phyloP scores from a whole-genome alignment of 2,113 vertebrate species.

The Labeo rohita region DNA sequence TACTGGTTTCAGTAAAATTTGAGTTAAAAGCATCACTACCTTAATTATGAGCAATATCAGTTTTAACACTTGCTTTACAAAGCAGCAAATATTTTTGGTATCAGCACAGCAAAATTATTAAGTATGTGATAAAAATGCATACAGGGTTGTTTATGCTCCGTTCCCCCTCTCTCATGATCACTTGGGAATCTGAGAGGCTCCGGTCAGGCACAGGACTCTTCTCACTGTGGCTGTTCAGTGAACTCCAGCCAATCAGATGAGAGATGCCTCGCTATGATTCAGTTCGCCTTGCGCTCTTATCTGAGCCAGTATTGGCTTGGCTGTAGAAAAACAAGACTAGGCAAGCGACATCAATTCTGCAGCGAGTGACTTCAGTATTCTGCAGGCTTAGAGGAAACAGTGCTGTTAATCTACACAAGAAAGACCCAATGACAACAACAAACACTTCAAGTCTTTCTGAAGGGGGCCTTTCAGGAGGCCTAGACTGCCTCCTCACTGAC shows the following conservation, averaged over 20 bases:
- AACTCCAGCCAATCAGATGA: slow-evolving; percentile 46
- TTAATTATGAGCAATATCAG: neutral
- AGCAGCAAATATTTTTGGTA: neutral
- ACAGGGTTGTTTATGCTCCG: neutral
- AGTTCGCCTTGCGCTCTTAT: slow-evolving; percentile 31
- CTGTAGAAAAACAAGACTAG: slow-evolving; percentile 25
- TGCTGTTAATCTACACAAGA: slow-evolving; percentile 34
- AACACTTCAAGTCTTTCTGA: neutral
- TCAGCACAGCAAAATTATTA: neutral
- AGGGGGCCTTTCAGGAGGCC: slow-evolving; percentile 20
- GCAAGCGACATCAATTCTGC: neutral
- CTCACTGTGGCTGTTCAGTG: slow-evolving; percentile 13
- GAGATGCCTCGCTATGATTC: slow-evolving; percentile 43
- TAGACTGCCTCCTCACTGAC: neutral
- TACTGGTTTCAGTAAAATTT: neutral
- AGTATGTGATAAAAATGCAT: neutral
- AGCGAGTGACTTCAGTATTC: slow-evolving; percentile 11
- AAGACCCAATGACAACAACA: neutral
- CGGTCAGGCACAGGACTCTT: slow-evolving; percentile 23
- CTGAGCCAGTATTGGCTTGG: slow-evolving; percentile 28
- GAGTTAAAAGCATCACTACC: neutral
- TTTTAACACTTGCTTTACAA: neutral
- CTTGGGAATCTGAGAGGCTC: slow-evolving; percentile 26
- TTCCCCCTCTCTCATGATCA: neutral
- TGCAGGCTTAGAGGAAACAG: slow-evolving; percentile 27